phyloP scores from a whole-genome alignment of 2,888 invertebrate genomes.

The Aelia acuminata region DNA sequence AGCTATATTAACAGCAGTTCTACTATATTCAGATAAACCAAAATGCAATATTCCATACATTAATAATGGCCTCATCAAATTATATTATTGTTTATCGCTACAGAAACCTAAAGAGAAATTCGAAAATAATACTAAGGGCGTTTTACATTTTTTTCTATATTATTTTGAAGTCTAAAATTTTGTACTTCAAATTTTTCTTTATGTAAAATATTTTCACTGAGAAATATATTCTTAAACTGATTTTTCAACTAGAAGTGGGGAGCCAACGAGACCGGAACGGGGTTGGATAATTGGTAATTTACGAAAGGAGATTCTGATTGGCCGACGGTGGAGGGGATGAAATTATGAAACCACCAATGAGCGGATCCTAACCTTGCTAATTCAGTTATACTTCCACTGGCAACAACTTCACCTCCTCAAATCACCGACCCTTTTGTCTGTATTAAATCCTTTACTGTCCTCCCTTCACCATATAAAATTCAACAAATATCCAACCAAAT shows the following conservation, averaged over 20 bases:
- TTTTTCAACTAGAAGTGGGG: not conserved
- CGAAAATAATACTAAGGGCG: no score
- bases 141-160: no score
- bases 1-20: no score
- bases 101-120: no score
- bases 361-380: constrained; percentile 35
- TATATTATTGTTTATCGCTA: no score
- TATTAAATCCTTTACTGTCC: not conserved
- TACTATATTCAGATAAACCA: no score
- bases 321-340: not conserved
- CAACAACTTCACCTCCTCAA: constrained; percentile 41
- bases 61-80: no score
- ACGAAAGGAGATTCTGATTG: constrained; percentile 42
- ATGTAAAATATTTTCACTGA: not conserved
- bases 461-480: not conserved
- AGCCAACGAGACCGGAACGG: not conserved
- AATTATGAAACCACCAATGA: constrained; percentile 48
- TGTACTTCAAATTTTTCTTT: no score
- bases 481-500: not conserved
- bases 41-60: no score
- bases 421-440: not conserved
- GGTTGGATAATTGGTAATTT: constrained; percentile 45
- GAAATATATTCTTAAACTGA: not conserved
- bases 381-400: constrained; percentile 43
- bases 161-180: no score